Percentiles rank a stretch among this genome's conserved stretches.
These are phyloP conservation scores for Bombus pascuorum DNA, from an alignment of 1,140 invertebrate genomes.

Conservation along the genomic window DNA sequence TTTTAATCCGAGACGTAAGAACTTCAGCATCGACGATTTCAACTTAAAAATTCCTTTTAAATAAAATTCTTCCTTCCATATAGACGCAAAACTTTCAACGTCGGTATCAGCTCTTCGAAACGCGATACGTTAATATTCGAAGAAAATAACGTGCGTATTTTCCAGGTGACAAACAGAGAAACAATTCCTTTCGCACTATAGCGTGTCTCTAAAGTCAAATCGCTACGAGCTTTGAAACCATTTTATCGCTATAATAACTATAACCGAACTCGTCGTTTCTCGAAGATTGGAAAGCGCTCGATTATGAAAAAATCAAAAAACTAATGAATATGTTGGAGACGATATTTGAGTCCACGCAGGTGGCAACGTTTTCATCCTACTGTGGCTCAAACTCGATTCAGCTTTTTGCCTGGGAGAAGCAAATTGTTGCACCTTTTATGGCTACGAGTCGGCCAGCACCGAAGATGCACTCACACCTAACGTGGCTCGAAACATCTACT, in stretches of 20 bases:
- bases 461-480: conserved; percentile 41
- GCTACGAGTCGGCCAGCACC: not conserved
- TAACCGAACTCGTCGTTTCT: no score
- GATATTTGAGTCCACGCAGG: not conserved
- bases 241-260: not conserved
- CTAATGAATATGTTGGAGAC: not conserved
- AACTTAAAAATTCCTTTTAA: no score
- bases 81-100: no score
- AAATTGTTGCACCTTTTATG: conserved; percentile 49
- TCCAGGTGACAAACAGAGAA: not conserved
- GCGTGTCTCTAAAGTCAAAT: not conserved
- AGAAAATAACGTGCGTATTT: no score
- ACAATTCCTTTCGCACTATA: no score
- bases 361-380: conserved; percentile 17
- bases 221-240: not conserved
- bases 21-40: no score
- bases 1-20: not conserved
- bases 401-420: conserved; percentile 7
- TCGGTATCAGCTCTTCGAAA: no score
- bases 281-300: not conserved
- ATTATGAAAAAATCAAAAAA: not conserved
- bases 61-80: no score
- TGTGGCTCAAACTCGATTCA: not conserved
- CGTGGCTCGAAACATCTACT: not conserved
- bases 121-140: no score